phyloP scores from a whole-genome alignment of 1,140 invertebrate species.

The Periplaneta americana region DNA sequence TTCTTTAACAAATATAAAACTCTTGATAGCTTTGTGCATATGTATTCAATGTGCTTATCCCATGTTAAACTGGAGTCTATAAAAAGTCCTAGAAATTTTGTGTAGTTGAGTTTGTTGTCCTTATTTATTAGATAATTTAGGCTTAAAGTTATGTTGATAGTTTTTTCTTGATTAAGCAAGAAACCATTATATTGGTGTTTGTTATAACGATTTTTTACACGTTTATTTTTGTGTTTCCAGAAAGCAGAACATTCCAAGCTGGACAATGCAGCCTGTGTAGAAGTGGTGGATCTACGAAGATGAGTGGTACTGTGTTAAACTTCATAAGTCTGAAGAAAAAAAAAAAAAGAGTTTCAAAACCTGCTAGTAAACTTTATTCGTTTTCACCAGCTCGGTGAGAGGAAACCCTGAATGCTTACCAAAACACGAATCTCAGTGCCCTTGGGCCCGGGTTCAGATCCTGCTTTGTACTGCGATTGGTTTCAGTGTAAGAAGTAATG shows the following conservation, averaged over 20 bases:
- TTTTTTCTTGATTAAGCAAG: too few relatives aligned
- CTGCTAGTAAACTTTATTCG: neutral
- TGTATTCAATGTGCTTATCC: too few relatives aligned
- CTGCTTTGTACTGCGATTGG: neutral
- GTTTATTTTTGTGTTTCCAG: conserved; percentile 41
- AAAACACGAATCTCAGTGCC: neutral
- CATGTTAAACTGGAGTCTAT: too few relatives aligned
- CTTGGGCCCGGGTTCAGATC: neutral
- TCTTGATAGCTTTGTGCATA: too few relatives aligned
- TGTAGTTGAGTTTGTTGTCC: too few relatives aligned
- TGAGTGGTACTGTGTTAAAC: conserved; percentile 24
- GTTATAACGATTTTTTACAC: too few relatives aligned
- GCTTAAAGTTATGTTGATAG: too few relatives aligned
- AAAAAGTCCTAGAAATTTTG: too few relatives aligned
- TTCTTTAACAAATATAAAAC: too few relatives aligned
- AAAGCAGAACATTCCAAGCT: conserved; percentile 62
- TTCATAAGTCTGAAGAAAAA: neutral
- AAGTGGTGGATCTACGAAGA: conserved; percentile 67
- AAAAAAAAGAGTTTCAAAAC: neutral
- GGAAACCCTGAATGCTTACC: neutral
- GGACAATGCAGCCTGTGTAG: conserved; percentile 50
- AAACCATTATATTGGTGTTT: too few relatives aligned
- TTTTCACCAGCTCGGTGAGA: neutral
- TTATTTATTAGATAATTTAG: too few relatives aligned
- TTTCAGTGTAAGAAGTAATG: neutral